phyloP scores from a whole-genome alignment of 1,140 invertebrate genomes.

The Sycophila sp. region DNA sequence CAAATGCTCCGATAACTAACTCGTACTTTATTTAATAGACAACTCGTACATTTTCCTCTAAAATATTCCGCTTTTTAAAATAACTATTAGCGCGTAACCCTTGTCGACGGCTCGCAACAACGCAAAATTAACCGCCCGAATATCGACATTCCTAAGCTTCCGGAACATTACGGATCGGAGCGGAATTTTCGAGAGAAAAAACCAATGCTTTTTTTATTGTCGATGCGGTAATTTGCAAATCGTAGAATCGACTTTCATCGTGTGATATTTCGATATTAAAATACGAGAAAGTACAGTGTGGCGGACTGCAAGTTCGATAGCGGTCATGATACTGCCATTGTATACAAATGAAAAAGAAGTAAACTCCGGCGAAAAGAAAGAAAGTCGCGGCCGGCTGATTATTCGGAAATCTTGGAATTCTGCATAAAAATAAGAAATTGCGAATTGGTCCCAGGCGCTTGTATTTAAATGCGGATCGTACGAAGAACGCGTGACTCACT shows the following conservation, averaged over 20 bases:
- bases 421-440: slow-evolving; percentile 25
- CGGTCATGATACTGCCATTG: slow-evolving; percentile 24
- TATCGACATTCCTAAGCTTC: neutral
- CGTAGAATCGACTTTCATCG: slow-evolving; percentile 17
- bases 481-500: neutral
- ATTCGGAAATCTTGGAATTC: slow-evolving; percentile 34
- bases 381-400: neutral
- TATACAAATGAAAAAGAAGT: slow-evolving; percentile 36
- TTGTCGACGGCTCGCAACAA: neutral
- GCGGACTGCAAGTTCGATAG: slow-evolving; percentile 1
- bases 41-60: too few relatives aligned
- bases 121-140: neutral
- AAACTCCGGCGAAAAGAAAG: neutral
- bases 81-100: too few relatives aligned
- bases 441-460: slow-evolving; percentile 13
- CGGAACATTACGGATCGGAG: neutral
- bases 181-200: neutral
- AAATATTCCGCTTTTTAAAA: too few relatives aligned
- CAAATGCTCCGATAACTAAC: neutral
- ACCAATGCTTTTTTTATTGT: slow-evolving; percentile 6
- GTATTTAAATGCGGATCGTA: slow-evolving; percentile 19
- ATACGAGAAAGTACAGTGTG: slow-evolving; percentile 23
- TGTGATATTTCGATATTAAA: slow-evolving; percentile 29
- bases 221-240: neutral
- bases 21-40: too few relatives aligned